These are phyloP conservation scores for Calonectris borealis DNA, from an alignment of 2,113 vertebrate species.

Conservation along the genomic window DNA sequence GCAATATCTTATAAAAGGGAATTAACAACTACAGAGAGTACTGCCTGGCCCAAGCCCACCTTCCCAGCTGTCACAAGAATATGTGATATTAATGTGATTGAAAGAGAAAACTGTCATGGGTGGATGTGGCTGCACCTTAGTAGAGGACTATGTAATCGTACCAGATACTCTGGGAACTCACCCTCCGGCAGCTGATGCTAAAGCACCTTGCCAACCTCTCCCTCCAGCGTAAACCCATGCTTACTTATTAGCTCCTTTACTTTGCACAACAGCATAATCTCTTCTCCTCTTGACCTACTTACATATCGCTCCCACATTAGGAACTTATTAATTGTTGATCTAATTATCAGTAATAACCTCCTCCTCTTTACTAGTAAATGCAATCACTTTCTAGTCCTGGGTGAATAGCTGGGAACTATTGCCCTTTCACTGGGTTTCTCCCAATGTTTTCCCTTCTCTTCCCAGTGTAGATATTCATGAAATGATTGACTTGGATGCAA, in stretches of 20 bases:
- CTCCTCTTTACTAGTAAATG: neutral
- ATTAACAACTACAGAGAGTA: neutral
- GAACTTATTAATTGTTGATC: neutral
- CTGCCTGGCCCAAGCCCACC: neutral
- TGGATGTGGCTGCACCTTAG: neutral
- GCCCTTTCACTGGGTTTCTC: neutral
- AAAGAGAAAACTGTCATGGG: neutral
- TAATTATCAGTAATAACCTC: neutral
- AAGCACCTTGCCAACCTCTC: neutral
- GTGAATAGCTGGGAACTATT: neutral
- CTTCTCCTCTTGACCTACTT: neutral
- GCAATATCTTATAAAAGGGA: neutral
- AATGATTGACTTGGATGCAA: neutral
- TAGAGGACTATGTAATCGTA: neutral
- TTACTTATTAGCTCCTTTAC: neutral
- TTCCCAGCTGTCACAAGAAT: neutral
- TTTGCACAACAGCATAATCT: neutral
- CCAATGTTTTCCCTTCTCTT: neutral
- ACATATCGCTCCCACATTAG: neutral
- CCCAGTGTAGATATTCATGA: neutral
- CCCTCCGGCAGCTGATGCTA: neutral
- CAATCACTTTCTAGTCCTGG: neutral
- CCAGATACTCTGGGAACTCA: neutral
- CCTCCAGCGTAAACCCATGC: neutral
- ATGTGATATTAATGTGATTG: fast-evolving